Evolutionary conservation across 2,888 invertebrate genomes (phyloP).

Genomic region (Acrobasis consociella): DNA sequence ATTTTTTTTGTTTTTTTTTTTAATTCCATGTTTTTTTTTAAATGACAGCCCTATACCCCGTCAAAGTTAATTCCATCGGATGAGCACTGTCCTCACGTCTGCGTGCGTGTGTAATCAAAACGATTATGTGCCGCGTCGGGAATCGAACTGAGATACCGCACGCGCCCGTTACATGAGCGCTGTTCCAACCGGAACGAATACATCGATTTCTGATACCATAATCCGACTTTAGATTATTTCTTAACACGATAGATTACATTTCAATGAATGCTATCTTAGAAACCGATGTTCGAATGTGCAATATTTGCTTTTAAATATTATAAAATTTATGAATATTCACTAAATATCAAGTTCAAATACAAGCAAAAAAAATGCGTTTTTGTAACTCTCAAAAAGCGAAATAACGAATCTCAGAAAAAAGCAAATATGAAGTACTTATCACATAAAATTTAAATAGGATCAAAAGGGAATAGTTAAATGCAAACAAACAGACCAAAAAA

Average conservation of each 20-base stretch:
- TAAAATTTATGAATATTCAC: too few relatives aligned
- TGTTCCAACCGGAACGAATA: conserved; percentile 68
- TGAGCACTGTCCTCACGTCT: conserved; percentile 32
- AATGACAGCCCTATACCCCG: neutral
- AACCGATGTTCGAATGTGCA: too few relatives aligned
- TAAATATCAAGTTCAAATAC: too few relatives aligned
- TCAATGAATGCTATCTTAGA: neutral
- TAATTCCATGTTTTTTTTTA: neutral
- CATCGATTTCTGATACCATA: conserved; percentile 54
- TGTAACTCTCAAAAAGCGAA: too few relatives aligned
- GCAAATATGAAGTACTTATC: too few relatives aligned
- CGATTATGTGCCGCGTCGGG: conserved; percentile 39
- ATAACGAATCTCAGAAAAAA: too few relatives aligned
- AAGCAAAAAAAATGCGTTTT: too few relatives aligned
- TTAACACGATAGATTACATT: conserved; percentile 17
- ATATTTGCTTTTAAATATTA: too few relatives aligned
- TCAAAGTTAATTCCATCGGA: conserved; percentile 12
- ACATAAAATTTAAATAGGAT: too few relatives aligned
- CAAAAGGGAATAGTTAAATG: too few relatives aligned
- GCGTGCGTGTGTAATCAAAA: conserved; percentile 61
- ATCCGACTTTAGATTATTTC: conserved; percentile 37
- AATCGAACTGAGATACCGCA: conserved; percentile 40
- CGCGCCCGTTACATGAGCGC: conserved; percentile 63
- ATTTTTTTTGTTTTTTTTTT: too few relatives aligned
- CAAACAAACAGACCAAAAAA: too few relatives aligned